These are phyloP conservation scores for Xestia c-nigrum DNA, from an alignment of 2,888 invertebrate genomes.

Conservation along the genomic window DNA sequence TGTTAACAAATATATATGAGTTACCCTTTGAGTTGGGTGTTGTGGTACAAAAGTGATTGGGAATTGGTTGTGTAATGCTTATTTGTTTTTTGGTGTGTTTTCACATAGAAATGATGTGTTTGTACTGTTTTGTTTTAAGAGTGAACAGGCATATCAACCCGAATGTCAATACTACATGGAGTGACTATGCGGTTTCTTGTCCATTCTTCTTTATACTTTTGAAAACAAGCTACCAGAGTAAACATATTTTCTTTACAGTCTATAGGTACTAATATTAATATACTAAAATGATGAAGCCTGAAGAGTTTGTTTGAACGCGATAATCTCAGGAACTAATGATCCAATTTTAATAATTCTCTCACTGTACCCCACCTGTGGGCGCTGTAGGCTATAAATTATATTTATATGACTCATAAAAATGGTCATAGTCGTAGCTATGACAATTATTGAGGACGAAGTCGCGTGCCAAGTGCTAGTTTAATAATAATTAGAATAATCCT, in stretches of 20 bases:
- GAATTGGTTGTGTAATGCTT: neutral
- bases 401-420: no score
- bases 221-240: neutral
- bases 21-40: constrained; percentile 24
- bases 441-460: no score
- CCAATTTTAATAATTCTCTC: no score
- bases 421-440: no score
- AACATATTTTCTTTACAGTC: neutral
- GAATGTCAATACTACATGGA: neutral
- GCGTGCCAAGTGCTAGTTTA: no score
- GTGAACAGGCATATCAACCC: neutral
- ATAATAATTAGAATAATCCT: neutral
- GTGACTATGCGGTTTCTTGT: neutral
- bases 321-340: no score
- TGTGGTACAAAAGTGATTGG: neutral
- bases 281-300: no score
- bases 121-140: neutral
- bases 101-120: neutral
- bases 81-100: constrained; percentile 1
- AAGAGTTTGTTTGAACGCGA: no score
- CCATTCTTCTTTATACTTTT: neutral
- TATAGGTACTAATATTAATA: no score
- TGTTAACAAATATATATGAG: constrained; percentile 46
- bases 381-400: no score
- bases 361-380: no score